Base-by-base conservation (phyloP, 2,113 vertebrate species). In the Ellobius talpinus region DNA sequence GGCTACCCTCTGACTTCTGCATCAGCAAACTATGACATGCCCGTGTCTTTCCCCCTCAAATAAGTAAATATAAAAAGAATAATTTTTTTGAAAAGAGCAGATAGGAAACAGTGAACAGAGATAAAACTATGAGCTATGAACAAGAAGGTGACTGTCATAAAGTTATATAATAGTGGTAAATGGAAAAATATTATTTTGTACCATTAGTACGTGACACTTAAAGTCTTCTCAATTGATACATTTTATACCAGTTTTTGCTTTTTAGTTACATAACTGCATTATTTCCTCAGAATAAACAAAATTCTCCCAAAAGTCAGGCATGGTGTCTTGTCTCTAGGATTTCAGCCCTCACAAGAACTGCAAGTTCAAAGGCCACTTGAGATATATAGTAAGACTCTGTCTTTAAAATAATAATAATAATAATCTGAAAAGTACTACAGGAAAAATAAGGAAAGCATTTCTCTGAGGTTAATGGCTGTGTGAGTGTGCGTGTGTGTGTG, bases 261-360 rank as follows among this genome's bases (percentile, higher is more conserved):
- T 94, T 93, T 21, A 89, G 65, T 14, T n/a, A 58, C 50, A 24
- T 82, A 45, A 65, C 50, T 91, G 42, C 61, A 74, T 77, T 58
- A 13, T 61, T 52, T 90, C 58, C 39, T 91, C 7, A 50, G 89
- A 96, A 88, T 87, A 45, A 93, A 77, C 86, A 88, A 96, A 94
- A 89, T 50, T 77, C 39, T 89, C 65, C 7, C 50, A 68, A 8
- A 94, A 50, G 45, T 1, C 65, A 50, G 85, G 45, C 19, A 12
- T 52, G 21, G 17, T 36, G 10, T 31, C 33, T 50, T 68, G 6
- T n/a, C 42, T 31, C 26, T 87, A 10, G 13, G 6, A 2, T 50
- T 50, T 50, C 45, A 70, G 63, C 10, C 24, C 21, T 52, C 10
- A 1, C 65, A 33, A 50, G 65, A 31, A 52, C 8, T 70, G 19